A percentile compares a stretch with the other conserved stretches of the same genome.
phyloP scores from a whole-genome alignment of 1,140 invertebrate genomes.

The Zaprionus kolodkinae region DNA sequence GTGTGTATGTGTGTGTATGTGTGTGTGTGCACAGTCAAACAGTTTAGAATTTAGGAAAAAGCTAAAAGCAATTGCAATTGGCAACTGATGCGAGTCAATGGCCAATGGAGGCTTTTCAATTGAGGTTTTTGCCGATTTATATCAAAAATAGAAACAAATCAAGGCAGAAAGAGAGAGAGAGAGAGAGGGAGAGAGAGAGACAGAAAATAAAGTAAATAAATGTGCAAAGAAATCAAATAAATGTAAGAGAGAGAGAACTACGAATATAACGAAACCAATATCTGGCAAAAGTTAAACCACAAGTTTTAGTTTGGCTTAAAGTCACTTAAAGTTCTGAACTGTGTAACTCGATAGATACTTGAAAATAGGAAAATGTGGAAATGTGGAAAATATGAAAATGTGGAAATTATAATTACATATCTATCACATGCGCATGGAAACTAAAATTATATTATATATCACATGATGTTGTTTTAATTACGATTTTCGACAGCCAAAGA shows the following conservation, averaged over 20 bases:
- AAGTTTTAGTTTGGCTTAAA: not conserved
- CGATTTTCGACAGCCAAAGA: not conserved
- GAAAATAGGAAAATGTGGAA: not conserved
- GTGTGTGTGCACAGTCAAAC: slow-evolving; percentile 41
- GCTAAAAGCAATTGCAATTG: slow-evolving; percentile 18
- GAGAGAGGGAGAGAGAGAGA: not conserved
- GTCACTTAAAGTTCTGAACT: not conserved
- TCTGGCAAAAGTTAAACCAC: slow-evolving; percentile 3
- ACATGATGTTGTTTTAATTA: not conserved
- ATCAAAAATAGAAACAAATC: not conserved
- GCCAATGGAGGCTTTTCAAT: slow-evolving; percentile 12
- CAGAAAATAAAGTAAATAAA: not conserved
- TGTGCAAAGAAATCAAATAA: slow-evolving; percentile 4
- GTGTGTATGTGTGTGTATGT: not conserved
- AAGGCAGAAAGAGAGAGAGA: not conserved
- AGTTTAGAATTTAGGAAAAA: slow-evolving; percentile 26
- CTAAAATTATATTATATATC: not conserved
- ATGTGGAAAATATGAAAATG: not conserved
- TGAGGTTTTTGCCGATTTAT: slow-evolving; percentile 19
- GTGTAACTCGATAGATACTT: not conserved
- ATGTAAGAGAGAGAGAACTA: not conserved
- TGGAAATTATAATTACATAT: not conserved
- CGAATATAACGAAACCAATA: not conserved
- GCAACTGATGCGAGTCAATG: slow-evolving; percentile 10
- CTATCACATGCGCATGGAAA: not conserved